phyloP scores from a whole-genome alignment of 2,888 invertebrate species.

The Anarsia innoxiella region DNA sequence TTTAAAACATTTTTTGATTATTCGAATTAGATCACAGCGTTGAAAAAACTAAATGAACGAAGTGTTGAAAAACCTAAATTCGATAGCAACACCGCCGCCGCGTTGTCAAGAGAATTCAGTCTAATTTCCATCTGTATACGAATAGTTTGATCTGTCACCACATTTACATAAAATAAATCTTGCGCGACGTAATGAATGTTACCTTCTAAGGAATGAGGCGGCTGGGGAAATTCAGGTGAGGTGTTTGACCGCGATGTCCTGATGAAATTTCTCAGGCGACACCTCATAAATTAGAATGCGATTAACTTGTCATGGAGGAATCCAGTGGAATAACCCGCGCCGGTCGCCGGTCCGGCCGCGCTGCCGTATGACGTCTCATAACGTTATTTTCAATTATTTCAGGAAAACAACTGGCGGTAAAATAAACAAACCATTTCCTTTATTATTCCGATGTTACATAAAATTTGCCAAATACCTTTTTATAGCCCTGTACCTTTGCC shows the following conservation, averaged over 20 bases:
- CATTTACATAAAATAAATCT: conserved; percentile 2
- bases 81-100: no score
- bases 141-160: conserved; percentile 4
- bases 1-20: no score
- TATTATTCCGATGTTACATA: conserved; percentile 35
- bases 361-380: conserved; percentile 15
- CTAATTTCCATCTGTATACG: no score
- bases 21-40: no score
- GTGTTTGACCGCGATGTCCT: conserved; percentile 45
- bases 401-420: conserved; percentile 20
- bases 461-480: no score
- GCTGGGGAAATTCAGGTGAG: conserved; percentile 46
- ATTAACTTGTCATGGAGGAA: conserved; percentile 51
- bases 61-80: no score
- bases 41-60: no score
- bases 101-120: no score
- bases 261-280: conserved; percentile 37
- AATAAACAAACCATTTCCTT: conserved; percentile 37
- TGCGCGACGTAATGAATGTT: conserved; percentile 7
- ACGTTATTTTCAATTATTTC: conserved; percentile 11
- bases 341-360: no score
- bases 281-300: conserved; percentile 51
- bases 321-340: conserved; percentile 33
- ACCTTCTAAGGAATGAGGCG: conserved; percentile 21
- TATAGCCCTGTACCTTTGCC: no score